Conservation (phyloP, 2,888 invertebrate species). For the Cryptops parisi region DNA sequence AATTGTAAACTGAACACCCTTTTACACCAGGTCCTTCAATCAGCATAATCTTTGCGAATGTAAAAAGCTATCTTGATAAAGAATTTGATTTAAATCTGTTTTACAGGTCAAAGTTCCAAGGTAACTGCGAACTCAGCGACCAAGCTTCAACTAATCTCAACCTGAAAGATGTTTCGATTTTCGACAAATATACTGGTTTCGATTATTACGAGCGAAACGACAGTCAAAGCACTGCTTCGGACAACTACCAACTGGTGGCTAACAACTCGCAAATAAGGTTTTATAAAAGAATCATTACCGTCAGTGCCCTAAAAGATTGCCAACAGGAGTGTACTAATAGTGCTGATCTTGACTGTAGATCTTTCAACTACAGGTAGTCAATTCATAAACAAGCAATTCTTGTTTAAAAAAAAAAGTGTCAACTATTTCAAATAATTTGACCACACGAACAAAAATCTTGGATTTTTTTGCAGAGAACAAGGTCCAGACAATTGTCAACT, state of each 20-base stretch:
- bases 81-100: no score
- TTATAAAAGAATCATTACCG: slow-evolving; percentile 53
- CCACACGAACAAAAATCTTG: no score
- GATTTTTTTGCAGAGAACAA: slow-evolving; percentile 15
- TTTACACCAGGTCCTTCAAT: no score
- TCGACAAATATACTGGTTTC: slow-evolving; percentile 52
- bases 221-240: no score
- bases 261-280: slow-evolving; percentile 60
- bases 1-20: no score
- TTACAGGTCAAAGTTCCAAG: slow-evolving; percentile 28
- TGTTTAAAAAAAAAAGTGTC: no score
- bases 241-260: slow-evolving; percentile 40
- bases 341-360: slow-evolving; percentile 66
- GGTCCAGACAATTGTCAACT: slow-evolving; percentile 65
- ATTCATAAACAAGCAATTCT: no score
- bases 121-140: slow-evolving; percentile 82
- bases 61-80: no score
- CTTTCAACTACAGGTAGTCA: slow-evolving; percentile 77
- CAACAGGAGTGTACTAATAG: slow-evolving; percentile 71
- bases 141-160: slow-evolving; percentile 64
- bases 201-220: slow-evolving; percentile 65
- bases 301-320: slow-evolving; percentile 60
- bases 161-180: slow-evolving; percentile 66
- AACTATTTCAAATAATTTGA: no score
- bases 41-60: no score